Percentiles rank a stretch among this genome's conserved stretches.
phyloP scores from a whole-genome alignment of 2,797 vertebrate species.

The Vipera latastei region DNA sequence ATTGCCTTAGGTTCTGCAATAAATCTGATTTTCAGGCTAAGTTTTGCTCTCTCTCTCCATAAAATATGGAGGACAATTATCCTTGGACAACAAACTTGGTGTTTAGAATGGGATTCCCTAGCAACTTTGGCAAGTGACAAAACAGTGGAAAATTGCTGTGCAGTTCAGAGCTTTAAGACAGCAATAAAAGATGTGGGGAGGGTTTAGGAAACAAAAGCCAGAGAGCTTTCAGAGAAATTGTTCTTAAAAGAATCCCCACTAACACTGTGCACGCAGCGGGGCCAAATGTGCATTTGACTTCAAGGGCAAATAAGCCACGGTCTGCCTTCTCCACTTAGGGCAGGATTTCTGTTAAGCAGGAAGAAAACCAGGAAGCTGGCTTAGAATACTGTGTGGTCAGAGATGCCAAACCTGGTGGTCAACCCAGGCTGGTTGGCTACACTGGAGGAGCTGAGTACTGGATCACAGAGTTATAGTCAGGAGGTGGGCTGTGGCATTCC shows the following conservation, averaged over 20 bases:
- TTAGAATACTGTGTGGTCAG: background rate
- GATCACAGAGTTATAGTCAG: constrained; percentile 89
- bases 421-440: constrained; percentile 54
- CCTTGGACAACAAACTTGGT: background rate
- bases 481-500: constrained; percentile 92
- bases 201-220: background rate
- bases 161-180: background rate
- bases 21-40: background rate
- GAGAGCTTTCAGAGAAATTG: background rate
- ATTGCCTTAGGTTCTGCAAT: background rate
- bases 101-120: background rate
- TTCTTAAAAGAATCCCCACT: constrained; percentile 17
- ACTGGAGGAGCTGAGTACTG: constrained; percentile 88
- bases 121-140: background rate
- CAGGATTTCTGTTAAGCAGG: background rate
- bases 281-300: background rate
- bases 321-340: background rate
- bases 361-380: background rate
- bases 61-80: background rate
- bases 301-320: fast-evolving
- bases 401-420: background rate
- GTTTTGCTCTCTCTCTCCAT: background rate
- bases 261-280: background rate
- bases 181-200: background rate
- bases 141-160: background rate